phyloP scores from a whole-genome alignment of 2,888 invertebrate genomes.

The Colostygia pectinataria region DNA sequence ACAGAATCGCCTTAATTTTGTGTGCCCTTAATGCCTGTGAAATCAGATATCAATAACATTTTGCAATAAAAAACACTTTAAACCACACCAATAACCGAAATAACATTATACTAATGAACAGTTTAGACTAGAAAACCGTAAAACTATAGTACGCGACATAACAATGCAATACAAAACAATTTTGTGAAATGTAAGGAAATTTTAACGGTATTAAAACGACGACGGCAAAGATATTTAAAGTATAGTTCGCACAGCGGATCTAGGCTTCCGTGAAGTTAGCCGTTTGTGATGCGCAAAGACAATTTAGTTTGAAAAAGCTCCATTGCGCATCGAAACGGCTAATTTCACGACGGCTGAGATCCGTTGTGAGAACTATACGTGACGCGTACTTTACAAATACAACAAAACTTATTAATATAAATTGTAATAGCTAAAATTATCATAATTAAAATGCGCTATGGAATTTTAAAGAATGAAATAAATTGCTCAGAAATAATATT shows the following conservation, averaged over 20 bases:
- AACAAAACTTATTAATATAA: conserved; percentile 19
- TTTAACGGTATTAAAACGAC: too few species aligned
- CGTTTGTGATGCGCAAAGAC: too few species aligned
- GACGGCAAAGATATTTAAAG: too few species aligned
- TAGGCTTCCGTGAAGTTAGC: too few species aligned
- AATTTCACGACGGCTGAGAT: too few species aligned
- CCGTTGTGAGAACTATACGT: not conserved
- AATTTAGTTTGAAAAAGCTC: too few species aligned
- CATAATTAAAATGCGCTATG: conserved; percentile 20
- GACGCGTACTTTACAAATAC: conserved; percentile 20
- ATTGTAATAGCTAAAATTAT: conserved; percentile 16
- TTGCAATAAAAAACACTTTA: conserved; percentile 9
- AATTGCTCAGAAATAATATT: conserved; percentile 1
- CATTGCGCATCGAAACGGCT: too few species aligned
- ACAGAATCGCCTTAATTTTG: too few species aligned
- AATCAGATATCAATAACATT: not conserved
- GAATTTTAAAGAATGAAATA: conserved; percentile 15
- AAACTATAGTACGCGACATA: conserved; percentile 14
- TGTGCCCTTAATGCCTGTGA: too few species aligned
- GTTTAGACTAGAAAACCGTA: conserved; percentile 33
- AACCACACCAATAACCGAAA: conserved; percentile 20
- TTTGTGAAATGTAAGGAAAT: too few species aligned
- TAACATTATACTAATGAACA: conserved; percentile 23
- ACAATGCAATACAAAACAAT: not conserved
- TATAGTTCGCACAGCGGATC: too few species aligned